phyloP scores from a whole-genome alignment of 2,888 invertebrate genomes.

The Leucophenga maculata region DNA sequence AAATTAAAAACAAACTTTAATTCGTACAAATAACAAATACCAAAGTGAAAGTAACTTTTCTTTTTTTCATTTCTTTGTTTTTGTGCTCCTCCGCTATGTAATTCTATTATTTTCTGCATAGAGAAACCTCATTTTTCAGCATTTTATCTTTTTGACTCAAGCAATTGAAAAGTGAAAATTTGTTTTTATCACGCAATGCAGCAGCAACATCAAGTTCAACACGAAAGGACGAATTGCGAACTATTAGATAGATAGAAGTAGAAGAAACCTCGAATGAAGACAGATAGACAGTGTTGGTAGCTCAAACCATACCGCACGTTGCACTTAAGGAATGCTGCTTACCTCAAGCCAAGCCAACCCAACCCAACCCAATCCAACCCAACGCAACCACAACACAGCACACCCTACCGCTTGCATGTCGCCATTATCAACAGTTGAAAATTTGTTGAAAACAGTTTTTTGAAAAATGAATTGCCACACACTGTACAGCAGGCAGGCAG shows the following conservation, averaged over 20 bases:
- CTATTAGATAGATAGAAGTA: background rate
- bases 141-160: conserved; percentile 24
- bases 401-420: too few relatives aligned
- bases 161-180: conserved; percentile 46
- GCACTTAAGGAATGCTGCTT: too few relatives aligned
- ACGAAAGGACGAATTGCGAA: background rate
- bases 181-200: conserved; percentile 57
- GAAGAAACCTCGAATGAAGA: background rate
- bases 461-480: conserved; percentile 41
- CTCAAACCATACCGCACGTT: conserved; percentile 27
- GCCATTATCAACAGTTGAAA: conserved; percentile 54
- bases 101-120: too few relatives aligned
- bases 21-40: conserved; percentile 11
- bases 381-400: background rate
- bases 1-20: conserved; percentile 2
- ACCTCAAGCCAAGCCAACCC: too few relatives aligned
- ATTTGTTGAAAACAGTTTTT: conserved; percentile 42
- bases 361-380: background rate
- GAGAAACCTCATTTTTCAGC: conserved; percentile 18
- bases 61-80: too few relatives aligned
- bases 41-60: conserved; percentile 10
- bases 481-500: too few relatives aligned
- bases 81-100: too few relatives aligned
- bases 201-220: conserved; percentile 1
- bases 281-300: conserved; percentile 15